Evolutionary conservation across 2,888 invertebrate genomes (phyloP), one percentile per base, ranked within the genome.

Genomic region (Sphaerophoria taeniata): DNA sequence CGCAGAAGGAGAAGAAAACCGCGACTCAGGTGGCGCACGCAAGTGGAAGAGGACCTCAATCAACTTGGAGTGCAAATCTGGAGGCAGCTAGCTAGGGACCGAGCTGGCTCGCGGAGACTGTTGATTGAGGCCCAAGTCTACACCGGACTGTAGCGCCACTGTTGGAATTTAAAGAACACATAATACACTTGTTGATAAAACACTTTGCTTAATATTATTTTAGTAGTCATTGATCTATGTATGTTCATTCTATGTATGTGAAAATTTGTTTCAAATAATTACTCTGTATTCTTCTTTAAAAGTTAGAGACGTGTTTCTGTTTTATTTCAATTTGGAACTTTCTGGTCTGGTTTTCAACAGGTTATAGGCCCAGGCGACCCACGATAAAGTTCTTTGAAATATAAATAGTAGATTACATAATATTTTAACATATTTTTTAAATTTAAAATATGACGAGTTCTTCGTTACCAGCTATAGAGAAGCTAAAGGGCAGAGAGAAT

Each of bases 321-420:
- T 36, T 36, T 36, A 6, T 9, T 4, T 43, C 11, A 3, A 43
- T 4, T 43, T 43, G 39, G 39, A 43, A 3, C 6, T 43, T 43
- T 43, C 39, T 6, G 7, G 6, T 4, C 3, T 43, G 11, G 39
- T 43, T 43, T 47, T 47, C 47, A 31, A 56, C 56, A 56, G 56
- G 56, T 56, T 56, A 56, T 33, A 34, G 34, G 56, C 56, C 56
- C n/a, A 47, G n/a, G 14, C 12, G 12, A 47, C 31, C 31, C 31
- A n/a, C n/a, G n/a, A n/a, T n/a, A n/a, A n/a, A n/a, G n/a, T n/a
- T n/a, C n/a, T n/a, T n/a, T n/a, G n/a, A 36, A 31, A 56, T 24
- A 4, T 56, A 33, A 36, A 34, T 31, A 6, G n/a, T n/a, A n/a
- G n/a, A 56, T 43, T 43, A 43, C 39, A 11, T 5, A 11, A 43